Base-by-base conservation (phyloP, 2,888 invertebrate species). In the Muscina levida region DNA sequence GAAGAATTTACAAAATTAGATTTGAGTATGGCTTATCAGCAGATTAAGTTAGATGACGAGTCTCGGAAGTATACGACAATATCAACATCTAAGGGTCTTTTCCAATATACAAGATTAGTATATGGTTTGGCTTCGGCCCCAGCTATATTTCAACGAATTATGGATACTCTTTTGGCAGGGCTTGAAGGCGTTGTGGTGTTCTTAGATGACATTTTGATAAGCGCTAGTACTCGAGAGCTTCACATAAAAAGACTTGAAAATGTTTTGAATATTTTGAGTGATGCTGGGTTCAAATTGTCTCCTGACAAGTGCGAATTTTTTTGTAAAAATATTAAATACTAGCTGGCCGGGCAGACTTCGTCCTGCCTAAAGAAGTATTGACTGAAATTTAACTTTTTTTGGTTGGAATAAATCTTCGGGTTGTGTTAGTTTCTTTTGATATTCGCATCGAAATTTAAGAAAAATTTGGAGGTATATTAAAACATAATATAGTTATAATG, bases 61-160 rank as follows among this genome's bases (percentile, higher is more conserved):
- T 84, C 83, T 1, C 81, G 77, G n/a, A 83, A 80, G 24, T 78
- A 85, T 15, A 82, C 85, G 10, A 85, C 86, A 0, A 85, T 86
- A 82, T 85, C 84, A 19, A 85, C 39, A 83, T 85, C 48, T 73
- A 87, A 59, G 75, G 70, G 77, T 2, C 13, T 81, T 37, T 81
- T 74, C 71, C 68, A 51, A 39, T 81, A 81, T 65, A 74, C 65
- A 1, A 26, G 82, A 15, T 19, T 88, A 24, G 85, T 88, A 5
- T 88, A 85, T 82, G 88, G 88, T 0, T 86, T 86, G 46, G 87
- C 88, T 26, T 86, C 88, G 22, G 87, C 88, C 3, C 85, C 87
- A 24, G 85, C 87, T 11, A 88, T 88, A 82, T 89, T 87, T 83
- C 87, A 88, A 72, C 79, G 82, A 76, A 81, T 84, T 8, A 82